Conservation (phyloP, 1,140 invertebrate genomes). For the Oscheius sp. region DNA sequence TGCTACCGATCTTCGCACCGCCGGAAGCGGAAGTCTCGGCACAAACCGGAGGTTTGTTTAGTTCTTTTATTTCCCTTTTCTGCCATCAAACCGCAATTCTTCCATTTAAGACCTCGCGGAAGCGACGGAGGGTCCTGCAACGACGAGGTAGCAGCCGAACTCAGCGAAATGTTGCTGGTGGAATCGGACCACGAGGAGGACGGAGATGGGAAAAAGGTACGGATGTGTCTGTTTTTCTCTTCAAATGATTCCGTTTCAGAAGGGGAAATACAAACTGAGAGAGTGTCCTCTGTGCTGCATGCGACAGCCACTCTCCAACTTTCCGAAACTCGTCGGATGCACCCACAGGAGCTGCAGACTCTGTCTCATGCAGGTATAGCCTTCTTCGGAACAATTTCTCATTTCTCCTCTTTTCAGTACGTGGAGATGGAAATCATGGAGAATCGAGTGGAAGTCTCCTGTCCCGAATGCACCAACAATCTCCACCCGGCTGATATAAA, state of each 20-base stretch:
- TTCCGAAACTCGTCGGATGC: constrained; percentile 49
- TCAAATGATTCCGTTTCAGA: neutral
- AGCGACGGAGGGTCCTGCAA: constrained; percentile 29
- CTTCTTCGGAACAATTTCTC: constrained; percentile 3
- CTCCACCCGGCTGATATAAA: constrained; percentile 59
- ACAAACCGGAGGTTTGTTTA: neutral
- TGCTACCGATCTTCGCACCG: constrained; percentile 15
- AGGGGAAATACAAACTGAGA: constrained; percentile 29
- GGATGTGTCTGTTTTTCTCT: neutral
- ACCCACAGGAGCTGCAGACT: constrained; percentile 50
- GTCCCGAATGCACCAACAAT: constrained; percentile 50
- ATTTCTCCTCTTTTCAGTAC: constrained; percentile 48
- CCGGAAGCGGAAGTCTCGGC: neutral
- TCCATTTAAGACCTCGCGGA: constrained; percentile 21
- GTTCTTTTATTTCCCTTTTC: neutral
- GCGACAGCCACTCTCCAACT: constrained; percentile 43
- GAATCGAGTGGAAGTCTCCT: constrained; percentile 49
- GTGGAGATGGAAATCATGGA: constrained; percentile 58
- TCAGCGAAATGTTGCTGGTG: constrained; percentile 15
- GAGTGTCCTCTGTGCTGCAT: constrained; percentile 55
- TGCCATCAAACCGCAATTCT: neutral
- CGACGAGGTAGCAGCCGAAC: constrained; percentile 12
- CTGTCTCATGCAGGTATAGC: constrained; percentile 53
- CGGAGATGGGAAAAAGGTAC: constrained; percentile 4
- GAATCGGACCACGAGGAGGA: neutral